phyloP scores from a whole-genome alignment of 2,888 invertebrate genomes.

The Pristionchus mayeri region DNA sequence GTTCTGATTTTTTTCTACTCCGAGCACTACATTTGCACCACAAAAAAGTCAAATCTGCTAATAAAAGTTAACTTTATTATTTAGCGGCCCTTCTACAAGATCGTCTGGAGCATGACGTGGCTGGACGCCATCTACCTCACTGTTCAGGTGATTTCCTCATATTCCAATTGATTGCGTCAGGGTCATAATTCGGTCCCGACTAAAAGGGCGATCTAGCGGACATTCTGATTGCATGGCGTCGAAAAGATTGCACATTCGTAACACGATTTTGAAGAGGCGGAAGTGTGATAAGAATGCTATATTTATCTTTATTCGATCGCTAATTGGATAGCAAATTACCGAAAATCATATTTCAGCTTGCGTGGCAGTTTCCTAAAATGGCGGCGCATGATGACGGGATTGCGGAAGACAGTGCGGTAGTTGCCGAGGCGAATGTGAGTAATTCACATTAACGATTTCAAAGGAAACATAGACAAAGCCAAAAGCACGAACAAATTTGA shows the following conservation, averaged over 20 bases:
- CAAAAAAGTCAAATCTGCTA: no score
- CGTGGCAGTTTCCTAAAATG: slow-evolving; percentile 4
- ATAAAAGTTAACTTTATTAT: no score
- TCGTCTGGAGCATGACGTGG: slow-evolving; percentile 33
- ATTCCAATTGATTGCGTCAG: no score
- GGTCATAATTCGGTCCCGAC: not conserved
- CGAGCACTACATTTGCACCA: no score
- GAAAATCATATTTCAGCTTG: not conserved
- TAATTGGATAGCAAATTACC: no score
- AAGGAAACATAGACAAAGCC: not conserved
- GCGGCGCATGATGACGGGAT: not conserved
- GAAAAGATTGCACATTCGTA: no score
- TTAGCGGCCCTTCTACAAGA: slow-evolving; percentile 37
- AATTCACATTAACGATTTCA: not conserved
- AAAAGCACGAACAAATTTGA: no score
- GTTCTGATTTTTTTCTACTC: no score
- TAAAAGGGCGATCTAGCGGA: not conserved
- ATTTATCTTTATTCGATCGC: no score
- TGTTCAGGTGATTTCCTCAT: not conserved
- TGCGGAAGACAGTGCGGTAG: not conserved
- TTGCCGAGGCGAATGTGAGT: not conserved
- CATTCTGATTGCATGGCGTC: no score
- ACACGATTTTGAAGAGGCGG: no score
- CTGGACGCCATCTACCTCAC: slow-evolving; percentile 19
- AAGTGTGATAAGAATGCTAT: no score